Base-by-base conservation (phyloP, 2,113 vertebrate species). In the Alectura lathami region DNA sequence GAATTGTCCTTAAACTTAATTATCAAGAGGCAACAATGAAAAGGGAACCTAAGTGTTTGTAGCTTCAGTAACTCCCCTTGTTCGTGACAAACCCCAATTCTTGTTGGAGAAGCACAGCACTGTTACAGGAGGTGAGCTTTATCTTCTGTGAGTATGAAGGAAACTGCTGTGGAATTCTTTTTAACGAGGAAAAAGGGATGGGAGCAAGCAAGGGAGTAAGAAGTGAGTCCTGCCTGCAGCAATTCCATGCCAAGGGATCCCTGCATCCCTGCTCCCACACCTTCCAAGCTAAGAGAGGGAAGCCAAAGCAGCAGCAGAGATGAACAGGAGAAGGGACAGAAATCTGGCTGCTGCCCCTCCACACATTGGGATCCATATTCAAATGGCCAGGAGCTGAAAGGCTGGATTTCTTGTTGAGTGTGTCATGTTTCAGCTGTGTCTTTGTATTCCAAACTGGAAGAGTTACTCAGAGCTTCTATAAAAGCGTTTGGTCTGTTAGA, bases 311-410 rank as follows among this genome's bases (percentile, higher is more conserved):
- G 73, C 78, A 70, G 60, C 42, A 59, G 40, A 32, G 54, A 27
- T 13, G 62, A 69, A 40, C 29, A 40, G 40, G 27, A 30, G 67
- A 34, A 56, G 8, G 27, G 53, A 38, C 23, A 53, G 50, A 51
- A 57, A 29, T 42, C 81, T 78, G 57, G 3, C 80, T 67, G 70
- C 69, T 67, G 57, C 51, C 63, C 34, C 26, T 45, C 23, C 34
- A 20, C 13, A 3, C 0, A 2, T 4, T 43, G 27, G 12, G 27
- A 15, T 53, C 79, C 22, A 1, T 3, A 10, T 5, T 4, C 0
- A 1, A 34, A 26, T 7, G n/a, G 47, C 34, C 32, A 32, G 66
- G 16, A 84, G 72, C 57, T 50, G 40, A 23, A 66, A 62, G 69
- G 63, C 17, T 56, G 47, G 34, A 6, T 16, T 56, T 51, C 60